Evolutionary conservation across 2,888 invertebrate species (phyloP), one percentile per base, ranked within the genome.

Genomic region (Ophonus ardosiacus): DNA sequence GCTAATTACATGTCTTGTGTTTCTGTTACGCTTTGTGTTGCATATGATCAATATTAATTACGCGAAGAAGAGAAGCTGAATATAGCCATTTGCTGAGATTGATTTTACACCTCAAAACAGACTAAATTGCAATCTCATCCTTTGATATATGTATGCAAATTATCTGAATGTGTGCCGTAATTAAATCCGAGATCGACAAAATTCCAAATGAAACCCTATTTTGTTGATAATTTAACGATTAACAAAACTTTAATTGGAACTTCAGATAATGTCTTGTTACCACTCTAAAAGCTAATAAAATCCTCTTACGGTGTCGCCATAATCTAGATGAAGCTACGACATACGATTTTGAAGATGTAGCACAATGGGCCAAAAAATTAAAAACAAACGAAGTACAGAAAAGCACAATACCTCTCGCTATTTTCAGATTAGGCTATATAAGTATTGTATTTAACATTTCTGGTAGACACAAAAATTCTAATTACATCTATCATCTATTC

Each of bases 81-180:
- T 68, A 68, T 68, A 68, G 68, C n/a, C 18, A 17, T 13, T 51
- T 51, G 10, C 18, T 6, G 24, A 68, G 68, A 68, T 68, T 68
- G 68, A 68, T 68, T 68, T 68, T 68, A 13, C 68, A 68, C 68
- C 68, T 68, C 68, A 68, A 68, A 68, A 68, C 68, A 68, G 68
- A 38, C 31, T 68, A 68, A 68, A 68, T 63, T 68, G 68, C n/a
- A 68, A 68, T 68, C 40, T 68, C n/a, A n/a, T 38, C 68, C 68
- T 68, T 38, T 31, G 68, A 68, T n/a, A 68, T 68, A 68, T 68
- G 68, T 68, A 68, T 68, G 68, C 68, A 68, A 68, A 68, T 63
- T 18, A 2, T 10, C 18, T 63, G 7, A 63, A 7, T 63, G 18
- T 8, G 21, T 24, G 0, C 31, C 10, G 38, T 15, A 68, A 68